phyloP scores from a whole-genome alignment of 2,888 invertebrate species.

The Seira sanloemensis region DNA sequence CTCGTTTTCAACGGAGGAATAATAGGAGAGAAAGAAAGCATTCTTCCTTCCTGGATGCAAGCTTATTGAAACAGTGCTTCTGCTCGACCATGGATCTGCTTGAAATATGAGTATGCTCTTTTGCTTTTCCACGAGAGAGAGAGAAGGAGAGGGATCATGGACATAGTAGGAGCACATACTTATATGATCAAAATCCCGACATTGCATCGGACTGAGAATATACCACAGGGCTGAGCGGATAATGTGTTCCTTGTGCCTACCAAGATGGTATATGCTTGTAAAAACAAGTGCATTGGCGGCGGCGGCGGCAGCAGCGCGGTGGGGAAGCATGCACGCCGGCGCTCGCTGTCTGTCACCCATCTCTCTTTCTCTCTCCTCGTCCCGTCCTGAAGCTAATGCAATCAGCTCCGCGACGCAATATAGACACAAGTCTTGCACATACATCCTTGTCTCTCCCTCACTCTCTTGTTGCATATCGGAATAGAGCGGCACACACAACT shows the following conservation, averaged over 20 bases:
- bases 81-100: not conserved
- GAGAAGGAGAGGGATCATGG: not conserved
- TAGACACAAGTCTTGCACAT: no score
- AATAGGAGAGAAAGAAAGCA: not conserved
- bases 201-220: not conserved
- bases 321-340: slow-evolving; percentile 53
- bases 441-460: no score
- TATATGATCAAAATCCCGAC: not conserved
- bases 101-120: not conserved
- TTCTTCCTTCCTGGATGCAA: not conserved
- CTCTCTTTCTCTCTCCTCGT: not conserved
- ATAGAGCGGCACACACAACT: no score
- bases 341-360: slow-evolving; percentile 42
- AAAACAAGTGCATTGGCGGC: not conserved
- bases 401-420: no score
- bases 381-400: no score
- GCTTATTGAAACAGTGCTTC: not conserved
- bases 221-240: no score
- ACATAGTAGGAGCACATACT: not conserved
- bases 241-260: no score
- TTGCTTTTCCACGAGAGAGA: no score
- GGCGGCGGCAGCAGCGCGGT: slow-evolving; percentile 16
- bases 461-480: no score
- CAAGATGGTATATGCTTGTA: not conserved
- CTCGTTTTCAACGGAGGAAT: not conserved